These are phyloP conservation scores for Formicarius rufipectus DNA, from an alignment of 2,113 vertebrate genomes.

Conservation along the genomic window DNA sequence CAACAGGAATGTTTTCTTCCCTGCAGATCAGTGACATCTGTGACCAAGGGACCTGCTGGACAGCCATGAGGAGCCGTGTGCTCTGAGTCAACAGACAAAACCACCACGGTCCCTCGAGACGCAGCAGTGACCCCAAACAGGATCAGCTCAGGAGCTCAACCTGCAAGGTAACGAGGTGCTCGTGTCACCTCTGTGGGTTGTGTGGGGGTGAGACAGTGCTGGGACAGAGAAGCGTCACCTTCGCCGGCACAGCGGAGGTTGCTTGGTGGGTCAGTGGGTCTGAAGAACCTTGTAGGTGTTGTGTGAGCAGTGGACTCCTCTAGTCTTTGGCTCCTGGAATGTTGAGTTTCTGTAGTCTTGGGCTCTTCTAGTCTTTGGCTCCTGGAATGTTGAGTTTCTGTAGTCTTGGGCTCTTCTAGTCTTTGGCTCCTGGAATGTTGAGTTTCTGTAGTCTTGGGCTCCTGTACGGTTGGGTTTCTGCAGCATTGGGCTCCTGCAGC, in stretches of 20 bases:
- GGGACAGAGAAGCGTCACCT: background rate
- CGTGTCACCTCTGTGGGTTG: background rate
- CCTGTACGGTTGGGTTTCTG: too few species aligned
- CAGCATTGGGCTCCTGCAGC: background rate
- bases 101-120: background rate
- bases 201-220: background rate
- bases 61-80: background rate
- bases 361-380: too few species aligned
- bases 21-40: background rate
- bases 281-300: background rate
- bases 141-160: background rate
- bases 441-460: too few species aligned
- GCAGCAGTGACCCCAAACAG: background rate
- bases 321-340: too few species aligned
- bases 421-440: too few species aligned
- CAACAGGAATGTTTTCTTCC: background rate
- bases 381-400: background rate
- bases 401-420: too few species aligned
- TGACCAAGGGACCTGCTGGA: background rate
- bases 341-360: too few species aligned
- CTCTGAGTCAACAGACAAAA: background rate
- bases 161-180: background rate
- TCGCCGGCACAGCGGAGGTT: rapidly evolving
- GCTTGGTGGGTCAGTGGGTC: background rate
- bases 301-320: too few species aligned